A percentile compares a stretch with the other conserved stretches of the same genome.
Evolutionary conservation across 2,113 vertebrate genomes (phyloP).

Genomic region (Chaenogobius annularis): DNA sequence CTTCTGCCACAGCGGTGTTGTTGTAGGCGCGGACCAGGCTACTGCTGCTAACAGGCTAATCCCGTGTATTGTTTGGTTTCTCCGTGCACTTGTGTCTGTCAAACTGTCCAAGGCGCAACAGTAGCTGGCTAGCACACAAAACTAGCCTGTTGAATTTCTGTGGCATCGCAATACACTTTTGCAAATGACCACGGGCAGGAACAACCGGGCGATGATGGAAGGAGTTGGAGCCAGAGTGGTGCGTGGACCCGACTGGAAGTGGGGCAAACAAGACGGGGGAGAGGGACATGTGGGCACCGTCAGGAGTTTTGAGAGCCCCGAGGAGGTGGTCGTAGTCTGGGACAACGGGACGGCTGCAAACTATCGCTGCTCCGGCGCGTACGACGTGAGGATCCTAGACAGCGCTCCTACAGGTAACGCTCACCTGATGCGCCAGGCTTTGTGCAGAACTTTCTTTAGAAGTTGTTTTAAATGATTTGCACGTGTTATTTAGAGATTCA

Average conservation of each 20-base stretch:
- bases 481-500: background rate
- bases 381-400: constrained; percentile 95
- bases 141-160: constrained; percentile 37
- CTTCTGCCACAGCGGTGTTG: constrained; percentile 44
- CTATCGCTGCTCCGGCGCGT: constrained; percentile 97
- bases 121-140: constrained; percentile 26
- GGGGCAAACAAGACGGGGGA: constrained; percentile 98
- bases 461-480: background rate
- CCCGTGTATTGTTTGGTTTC: constrained; percentile 47
- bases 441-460: background rate
- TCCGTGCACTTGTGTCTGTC: constrained; percentile 37
- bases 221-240: constrained; percentile 94
- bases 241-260: constrained; percentile 98
- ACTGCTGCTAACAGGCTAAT: constrained; percentile 45
- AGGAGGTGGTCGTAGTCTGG: constrained; percentile 98
- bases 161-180: constrained; percentile 24
- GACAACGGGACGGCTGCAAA: constrained; percentile 98
- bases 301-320: constrained; percentile 97
- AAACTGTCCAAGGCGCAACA: constrained; percentile 12
- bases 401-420: constrained; percentile 92
- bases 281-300: constrained; percentile 98
- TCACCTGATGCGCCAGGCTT: background rate
- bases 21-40: constrained; percentile 40
- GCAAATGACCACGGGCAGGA: constrained; percentile 93
- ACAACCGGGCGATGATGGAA: constrained; percentile 98